Evolutionary conservation across 2,888 invertebrate species (phyloP), one percentile per base, ranked within the genome.

Genomic region (Standfussiana lucernea): DNA sequence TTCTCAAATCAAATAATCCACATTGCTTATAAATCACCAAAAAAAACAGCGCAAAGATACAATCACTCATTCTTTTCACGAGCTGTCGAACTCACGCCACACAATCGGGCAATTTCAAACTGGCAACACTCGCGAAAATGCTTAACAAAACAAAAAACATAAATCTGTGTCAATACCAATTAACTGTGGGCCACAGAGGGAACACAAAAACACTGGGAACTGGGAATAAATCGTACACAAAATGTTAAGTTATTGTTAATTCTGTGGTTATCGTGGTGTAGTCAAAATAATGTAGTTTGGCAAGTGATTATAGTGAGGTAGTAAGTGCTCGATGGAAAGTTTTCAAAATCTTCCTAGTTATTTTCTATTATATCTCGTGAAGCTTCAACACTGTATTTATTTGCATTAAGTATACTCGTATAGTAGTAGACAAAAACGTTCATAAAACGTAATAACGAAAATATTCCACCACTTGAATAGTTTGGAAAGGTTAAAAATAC

Each of bases 131-230:
- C 80, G 75, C 79, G 76, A 88, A 86, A 89, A 83, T 83, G 86
- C 86, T 88, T 84, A 89, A 89, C 88, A 87, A 86, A 88, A 90
- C 89, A 89, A 81, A 89, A 88, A 87, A 88, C 91, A 92, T 93
- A 93, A 93, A 93, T 93, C 92, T 90, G 87, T 89, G 92, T 92
- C 93, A 90, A 93, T 92, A 93, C 91, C 93, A 93, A 93, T 93
- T 93, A 93, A 93, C 90, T 90, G 89, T 86, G 81, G 85, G 69
- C 88, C 88, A 85, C 87, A 84, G 80, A 78, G 77, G 77, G 80
- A 79, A 81, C 83, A 80, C 86, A 88, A 86, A 85, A 89, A 88
- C 85, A 89, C 75, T 76, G 79, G 56, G 65, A 80, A 89, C 75
- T 76, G 79, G 53, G 67, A 81, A 88, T 88, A 85, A 88, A 89